Conservation (phyloP, 2,113 vertebrate genomes). For the Hypomesus transpacificus region DNA sequence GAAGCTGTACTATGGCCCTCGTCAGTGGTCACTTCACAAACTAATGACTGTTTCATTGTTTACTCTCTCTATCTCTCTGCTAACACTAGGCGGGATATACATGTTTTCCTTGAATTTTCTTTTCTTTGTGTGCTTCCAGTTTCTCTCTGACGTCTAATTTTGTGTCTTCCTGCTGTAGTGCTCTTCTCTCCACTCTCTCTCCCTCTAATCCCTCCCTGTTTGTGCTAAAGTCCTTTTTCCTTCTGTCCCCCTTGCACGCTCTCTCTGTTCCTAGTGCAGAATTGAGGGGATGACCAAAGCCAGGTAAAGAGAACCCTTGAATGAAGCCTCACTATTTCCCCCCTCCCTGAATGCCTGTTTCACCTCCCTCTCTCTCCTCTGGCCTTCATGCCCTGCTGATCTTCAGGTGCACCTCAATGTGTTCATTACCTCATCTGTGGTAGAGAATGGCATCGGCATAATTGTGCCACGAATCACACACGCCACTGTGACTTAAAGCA, state of each 20-base stretch:
- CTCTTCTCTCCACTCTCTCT: conserved; percentile 20
- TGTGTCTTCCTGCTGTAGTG: neutral
- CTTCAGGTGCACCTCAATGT: too few relatives aligned
- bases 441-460: too few relatives aligned
- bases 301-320: conserved; percentile 81
- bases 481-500: neutral
- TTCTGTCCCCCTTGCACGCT: conserved; percentile 72
- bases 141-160: too few relatives aligned
- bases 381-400: neutral
- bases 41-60: too few relatives aligned
- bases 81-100: too few relatives aligned
- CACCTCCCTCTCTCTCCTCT: conserved; percentile 10
- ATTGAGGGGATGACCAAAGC: conserved; percentile 85
- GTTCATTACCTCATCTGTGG: too few relatives aligned
- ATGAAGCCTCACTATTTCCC: conserved; percentile 23
- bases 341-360: neutral
- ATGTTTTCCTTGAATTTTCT: too few relatives aligned
- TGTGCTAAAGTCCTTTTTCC: conserved; percentile 72
- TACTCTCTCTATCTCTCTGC: too few relatives aligned
- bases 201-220: conserved; percentile 68
- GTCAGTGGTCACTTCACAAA: too few relatives aligned
- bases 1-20: too few relatives aligned
- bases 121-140: too few relatives aligned
- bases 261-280: conserved; percentile 90
- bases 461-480: too few relatives aligned